phyloP scores from a whole-genome alignment of 2,888 invertebrate species.

The Agriopis marginaria region DNA sequence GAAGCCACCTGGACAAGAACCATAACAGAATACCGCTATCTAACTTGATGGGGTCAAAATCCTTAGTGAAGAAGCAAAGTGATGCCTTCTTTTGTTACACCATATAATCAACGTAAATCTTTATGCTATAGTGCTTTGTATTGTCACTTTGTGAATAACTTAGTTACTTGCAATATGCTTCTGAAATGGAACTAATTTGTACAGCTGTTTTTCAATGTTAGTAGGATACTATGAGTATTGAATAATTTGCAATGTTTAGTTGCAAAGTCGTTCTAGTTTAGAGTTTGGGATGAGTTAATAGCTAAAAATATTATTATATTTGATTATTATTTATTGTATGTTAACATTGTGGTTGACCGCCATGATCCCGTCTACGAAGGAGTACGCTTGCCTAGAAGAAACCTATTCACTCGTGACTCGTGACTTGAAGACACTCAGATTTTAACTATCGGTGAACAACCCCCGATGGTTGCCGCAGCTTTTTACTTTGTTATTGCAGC shows the following conservation, averaged over 20 bases:
- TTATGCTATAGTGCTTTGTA: slow-evolving; percentile 26
- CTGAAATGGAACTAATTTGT: slow-evolving; percentile 12
- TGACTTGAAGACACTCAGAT: too few relatives aligned
- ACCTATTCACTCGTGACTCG: too few relatives aligned
- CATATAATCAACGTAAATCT: neutral
- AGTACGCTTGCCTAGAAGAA: too few relatives aligned
- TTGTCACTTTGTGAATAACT: slow-evolving; percentile 25
- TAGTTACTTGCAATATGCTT: slow-evolving; percentile 7
- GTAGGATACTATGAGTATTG: slow-evolving; percentile 5
- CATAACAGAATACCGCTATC: slow-evolving; percentile 38
- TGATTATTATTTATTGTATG: too few relatives aligned
- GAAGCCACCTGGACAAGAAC: slow-evolving; percentile 21
- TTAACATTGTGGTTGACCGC: too few relatives aligned
- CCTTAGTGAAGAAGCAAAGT: slow-evolving; percentile 23
- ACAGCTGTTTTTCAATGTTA: slow-evolving; percentile 22
- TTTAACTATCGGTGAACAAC: too few relatives aligned
- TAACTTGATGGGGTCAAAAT: slow-evolving; percentile 41
- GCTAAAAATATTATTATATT: too few relatives aligned
- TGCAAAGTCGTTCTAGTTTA: slow-evolving; percentile 5
- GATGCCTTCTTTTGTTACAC: slow-evolving; percentile 13
- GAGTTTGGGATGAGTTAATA: neutral
- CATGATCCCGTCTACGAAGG: too few relatives aligned
- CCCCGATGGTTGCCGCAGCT: too few relatives aligned
- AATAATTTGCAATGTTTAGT: slow-evolving; percentile 13
- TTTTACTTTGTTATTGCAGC: too few relatives aligned